Evolutionary conservation across 1,140 invertebrate genomes (phyloP), one percentile per base, ranked within the genome.

Genomic region (Atta cephalotes): DNA sequence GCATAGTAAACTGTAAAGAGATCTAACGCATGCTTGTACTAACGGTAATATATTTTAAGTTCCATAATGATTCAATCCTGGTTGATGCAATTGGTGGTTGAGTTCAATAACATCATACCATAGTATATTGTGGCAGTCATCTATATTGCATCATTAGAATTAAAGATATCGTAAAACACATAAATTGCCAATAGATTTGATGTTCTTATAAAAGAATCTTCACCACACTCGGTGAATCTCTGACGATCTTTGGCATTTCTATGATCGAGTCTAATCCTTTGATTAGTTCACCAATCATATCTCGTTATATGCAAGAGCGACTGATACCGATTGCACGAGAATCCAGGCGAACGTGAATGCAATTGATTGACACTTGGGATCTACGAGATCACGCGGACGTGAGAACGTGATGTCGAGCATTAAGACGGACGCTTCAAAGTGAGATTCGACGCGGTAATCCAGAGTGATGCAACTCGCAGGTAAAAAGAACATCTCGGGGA

Each of bases 401-500:
- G 56, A 84, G 56, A 84, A 76, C 45, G 18, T 45, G 45, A n/a
- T 63, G 21, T 62, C 70, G 56, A 12, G 18, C 28, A 51, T 76
- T 49, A 76, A 76, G 70, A 63, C 56, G 53, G 25, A 62, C 39
- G 53, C 35, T 49, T 49, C 25, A 10, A 49, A 62, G 70, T 63
- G 60, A 74, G 58, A 39, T 62, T 76, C 39, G 80, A 74, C 56
- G 25, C 63, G 28, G 49, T 45, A 58, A 63, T 10, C n/a, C 56
- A 56, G 68, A 72, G 56, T 74, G 35, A 72, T 62, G 80, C 80
- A 72, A 72, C 25, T 82, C 65, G 68, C 68, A 18, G n/a, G 39
- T 72, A 72, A 71, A 81, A 81, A 49, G 53, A 31, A n/a, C 53
- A 53, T 56, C 16, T n/a, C 53, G 51, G 39, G 68, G 21, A 74